Base-by-base conservation (phyloP, 2,797 vertebrate species). In the Sebastiscus albofasciatus region DNA sequence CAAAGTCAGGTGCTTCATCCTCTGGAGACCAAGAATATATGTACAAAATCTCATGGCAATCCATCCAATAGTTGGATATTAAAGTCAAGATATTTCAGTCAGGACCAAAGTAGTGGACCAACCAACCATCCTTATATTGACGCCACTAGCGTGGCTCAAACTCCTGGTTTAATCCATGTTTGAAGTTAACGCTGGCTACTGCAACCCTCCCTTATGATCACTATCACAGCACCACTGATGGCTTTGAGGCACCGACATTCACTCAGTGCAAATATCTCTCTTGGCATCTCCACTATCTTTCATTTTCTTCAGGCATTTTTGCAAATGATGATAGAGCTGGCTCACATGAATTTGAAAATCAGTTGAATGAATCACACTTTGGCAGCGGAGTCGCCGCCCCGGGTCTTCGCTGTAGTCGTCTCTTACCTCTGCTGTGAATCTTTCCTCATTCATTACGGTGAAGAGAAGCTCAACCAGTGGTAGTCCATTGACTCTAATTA, bases 401-500 rank as follows among this genome's bases (percentile, higher is more conserved):
- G 34, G 71, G 65, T 79, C 27, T 71, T 8, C 6, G 54, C 79
- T 81, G 59, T 20, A 82, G 54, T 36, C 4, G 4, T 16, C 29
- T 81, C 26, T 72, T 79, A 75, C 81, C 68, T 79, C 83, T 56
- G 56, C 67, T 77, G 70, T 80, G 67, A 72, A 66, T 80, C 64
- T 61, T 59, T 79, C 77, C 67, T 62, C 66, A 67, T 79, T 87
- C 71, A 81, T 84, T 89, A 84, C 4, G 33, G 52, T 64, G 54
- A 74, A 31, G 75, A 46, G 1, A 49, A 34, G 59, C 77, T 79
- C 64, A 64, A 64, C 61, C 68, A 52, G 81, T 68, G 82, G 29
- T 33, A 59, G 79, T 83, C 76, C 84, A 64, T 70, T 83, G 67
- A 77, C 75, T 87, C 39, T 72, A 72, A 87, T 90, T 79, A 65